Evolutionary conservation across 2,113 vertebrate genomes (phyloP), one percentile per base, ranked within the genome.

Genomic region (Eidolon helvum): DNA sequence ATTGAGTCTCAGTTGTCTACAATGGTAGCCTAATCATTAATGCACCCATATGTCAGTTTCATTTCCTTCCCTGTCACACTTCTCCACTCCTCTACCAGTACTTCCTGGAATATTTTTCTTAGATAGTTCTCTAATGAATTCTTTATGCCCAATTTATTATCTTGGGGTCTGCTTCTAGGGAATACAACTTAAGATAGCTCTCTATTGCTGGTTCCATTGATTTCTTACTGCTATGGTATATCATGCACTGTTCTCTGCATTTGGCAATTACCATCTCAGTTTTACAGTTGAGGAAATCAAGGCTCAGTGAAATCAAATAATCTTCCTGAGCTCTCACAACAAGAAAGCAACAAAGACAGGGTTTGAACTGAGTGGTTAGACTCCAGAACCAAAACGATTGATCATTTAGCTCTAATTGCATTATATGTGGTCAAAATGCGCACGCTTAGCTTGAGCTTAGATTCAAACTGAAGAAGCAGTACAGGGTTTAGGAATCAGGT

Each of bases 251-350:
- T 68, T 80, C 45, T 94, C 45, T 80, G 18, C 21, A 53, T 91
- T 71, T 91, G 43, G 57, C 57, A 92, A 69, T 79, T 33, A 90
- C n/a, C 19, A 38, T 69, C 30, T 94, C 28, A 71, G 1, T 95
- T 91, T 86, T 77, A 80, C 24, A 43, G 21, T 71, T 69, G 38
- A 97, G n/a, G 74, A 93, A 94, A 90, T 7, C 43, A 65, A 75
- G 6, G 63, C 10, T 82, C 45, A 90, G 21, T 14, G 55, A 91
- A 92, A 87, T 74, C 12, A 53, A 84, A 94, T 59, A 71, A 65
- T 16, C 61, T 74, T n/a, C 50, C 74, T 83, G 77, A 87, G 45
- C 8, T 59, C 65, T 84, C 59, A 83, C 50, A 92, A 38, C 28
- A 33, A 77, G 71, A 91, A 94, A 63, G 40, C 86, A 88, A 24